Evolutionary conservation across 2,797 vertebrate species (phyloP).

Genomic region (Centroberyx gerrardi): DNA sequence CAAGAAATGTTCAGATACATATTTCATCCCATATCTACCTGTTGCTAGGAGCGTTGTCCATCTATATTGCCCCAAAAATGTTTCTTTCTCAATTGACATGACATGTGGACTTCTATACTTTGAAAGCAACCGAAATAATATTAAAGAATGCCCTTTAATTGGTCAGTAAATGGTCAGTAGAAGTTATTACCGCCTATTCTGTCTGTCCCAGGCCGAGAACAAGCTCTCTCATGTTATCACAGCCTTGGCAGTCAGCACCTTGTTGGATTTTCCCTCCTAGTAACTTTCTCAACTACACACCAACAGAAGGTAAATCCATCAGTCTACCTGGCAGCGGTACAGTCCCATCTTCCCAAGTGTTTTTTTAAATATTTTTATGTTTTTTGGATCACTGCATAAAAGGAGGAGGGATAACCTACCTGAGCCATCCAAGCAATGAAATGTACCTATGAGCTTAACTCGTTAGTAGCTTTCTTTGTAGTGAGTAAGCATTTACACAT

Average conservation of each 20-base stretch:
- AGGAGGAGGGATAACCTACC: not conserved
- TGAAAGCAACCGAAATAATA: not conserved
- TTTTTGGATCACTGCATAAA: not conserved
- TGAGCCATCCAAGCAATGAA: not conserved
- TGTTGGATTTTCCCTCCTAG: conserved; percentile 21
- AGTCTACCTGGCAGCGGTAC: conserved; percentile 30
- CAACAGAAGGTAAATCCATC: conserved; percentile 58
- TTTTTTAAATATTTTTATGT: not conserved
- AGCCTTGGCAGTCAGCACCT: conserved; percentile 20
- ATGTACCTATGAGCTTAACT: not conserved
- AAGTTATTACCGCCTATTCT: not conserved
- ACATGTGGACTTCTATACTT: not conserved
- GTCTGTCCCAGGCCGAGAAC: conserved; percentile 21
- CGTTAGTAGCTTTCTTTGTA: not conserved
- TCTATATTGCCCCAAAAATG: not conserved
- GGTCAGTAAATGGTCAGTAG: not conserved
- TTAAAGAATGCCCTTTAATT: not conserved
- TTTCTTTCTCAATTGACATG: not conserved
- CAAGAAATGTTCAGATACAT: not conserved
- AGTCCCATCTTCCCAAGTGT: conserved; percentile 19
- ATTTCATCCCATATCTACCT: not conserved
- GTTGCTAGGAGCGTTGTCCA: not conserved
- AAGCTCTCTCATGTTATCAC: conserved; percentile 44
- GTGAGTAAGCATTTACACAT: not conserved
- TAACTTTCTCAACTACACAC: conserved; percentile 2